phyloP scores from a whole-genome alignment of 2,113 vertebrate genomes.

The Burhinus oedicnemus region DNA sequence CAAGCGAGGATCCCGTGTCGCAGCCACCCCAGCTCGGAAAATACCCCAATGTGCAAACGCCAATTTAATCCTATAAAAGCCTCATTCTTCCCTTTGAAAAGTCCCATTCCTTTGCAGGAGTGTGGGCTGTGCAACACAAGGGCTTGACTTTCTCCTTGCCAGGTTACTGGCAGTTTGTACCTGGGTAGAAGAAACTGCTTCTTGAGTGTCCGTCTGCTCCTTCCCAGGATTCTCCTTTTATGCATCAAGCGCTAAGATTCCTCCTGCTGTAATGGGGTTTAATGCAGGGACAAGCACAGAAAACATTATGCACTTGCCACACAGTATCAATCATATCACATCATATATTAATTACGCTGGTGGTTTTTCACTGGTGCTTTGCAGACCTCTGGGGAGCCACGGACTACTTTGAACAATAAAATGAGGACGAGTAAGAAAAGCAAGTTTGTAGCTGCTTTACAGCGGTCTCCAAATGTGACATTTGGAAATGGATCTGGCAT shows the following conservation, averaged over 20 bases:
- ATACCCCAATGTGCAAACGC: neutral
- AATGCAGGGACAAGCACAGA: neutral
- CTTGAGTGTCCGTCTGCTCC: accelerated
- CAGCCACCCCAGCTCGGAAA: neutral
- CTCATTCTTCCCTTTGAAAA: conserved; percentile 13
- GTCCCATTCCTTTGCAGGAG: neutral
- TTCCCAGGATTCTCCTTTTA: neutral
- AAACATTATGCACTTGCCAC: neutral
- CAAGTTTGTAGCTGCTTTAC: neutral
- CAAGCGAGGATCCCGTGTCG: neutral
- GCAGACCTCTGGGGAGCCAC: neutral
- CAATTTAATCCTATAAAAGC: neutral
- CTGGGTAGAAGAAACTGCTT: neutral
- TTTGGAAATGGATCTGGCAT: neutral
- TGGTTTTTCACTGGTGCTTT: neutral
- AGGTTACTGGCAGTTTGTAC: neutral
- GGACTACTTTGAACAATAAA: neutral
- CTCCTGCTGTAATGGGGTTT: neutral
- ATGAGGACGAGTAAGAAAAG: neutral
- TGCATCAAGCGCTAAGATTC: neutral
- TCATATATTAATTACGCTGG: neutral
- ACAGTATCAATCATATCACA: neutral
- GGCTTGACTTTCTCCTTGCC: conserved; percentile 21
- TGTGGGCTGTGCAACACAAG: neutral
- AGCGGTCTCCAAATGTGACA: neutral